These are phyloP conservation scores for Nasonia vitripennis DNA, from an alignment of 1,140 invertebrate genomes.

Conservation along the genomic window DNA sequence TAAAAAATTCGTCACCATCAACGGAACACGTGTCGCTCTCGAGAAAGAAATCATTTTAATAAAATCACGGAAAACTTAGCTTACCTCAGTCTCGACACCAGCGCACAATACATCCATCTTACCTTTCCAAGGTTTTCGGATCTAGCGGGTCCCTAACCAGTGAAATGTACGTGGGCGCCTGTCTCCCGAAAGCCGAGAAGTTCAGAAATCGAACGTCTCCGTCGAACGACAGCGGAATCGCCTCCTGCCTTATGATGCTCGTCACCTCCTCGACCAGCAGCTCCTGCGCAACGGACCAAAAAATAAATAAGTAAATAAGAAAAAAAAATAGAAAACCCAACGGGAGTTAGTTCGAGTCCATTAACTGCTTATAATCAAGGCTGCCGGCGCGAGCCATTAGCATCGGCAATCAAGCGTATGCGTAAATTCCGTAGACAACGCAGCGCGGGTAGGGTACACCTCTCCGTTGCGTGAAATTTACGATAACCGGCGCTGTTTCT, in stretches of 20 bases:
- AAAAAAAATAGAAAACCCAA: neutral
- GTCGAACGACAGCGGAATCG: constrained; percentile 80
- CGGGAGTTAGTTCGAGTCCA: neutral
- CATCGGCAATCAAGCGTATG: neutral
- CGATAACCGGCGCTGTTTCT: neutral
- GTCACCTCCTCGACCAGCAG: constrained; percentile 77
- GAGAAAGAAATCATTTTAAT: too few relatives aligned
- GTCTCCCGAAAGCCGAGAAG: constrained; percentile 77
- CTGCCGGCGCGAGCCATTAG: neutral
- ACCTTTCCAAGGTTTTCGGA: constrained; percentile 65
- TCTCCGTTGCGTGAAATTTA: neutral
- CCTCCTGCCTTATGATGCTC: constrained; percentile 74
- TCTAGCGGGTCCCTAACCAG: constrained; percentile 80
- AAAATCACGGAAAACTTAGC: neutral
- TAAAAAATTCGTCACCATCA: too few relatives aligned
- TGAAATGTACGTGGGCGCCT: constrained; percentile 81
- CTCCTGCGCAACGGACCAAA: constrained; percentile 68
- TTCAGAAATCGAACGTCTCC: constrained; percentile 81
- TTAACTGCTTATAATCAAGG: neutral
- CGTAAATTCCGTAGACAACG: neutral
- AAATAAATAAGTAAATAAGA: neutral
- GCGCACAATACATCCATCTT: constrained; percentile 30
- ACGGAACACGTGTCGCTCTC: too few relatives aligned
- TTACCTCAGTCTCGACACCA: neutral
- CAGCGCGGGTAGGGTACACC: neutral